Base-by-base conservation (phyloP, 1,140 invertebrate genomes). In the Samia ricini region DNA sequence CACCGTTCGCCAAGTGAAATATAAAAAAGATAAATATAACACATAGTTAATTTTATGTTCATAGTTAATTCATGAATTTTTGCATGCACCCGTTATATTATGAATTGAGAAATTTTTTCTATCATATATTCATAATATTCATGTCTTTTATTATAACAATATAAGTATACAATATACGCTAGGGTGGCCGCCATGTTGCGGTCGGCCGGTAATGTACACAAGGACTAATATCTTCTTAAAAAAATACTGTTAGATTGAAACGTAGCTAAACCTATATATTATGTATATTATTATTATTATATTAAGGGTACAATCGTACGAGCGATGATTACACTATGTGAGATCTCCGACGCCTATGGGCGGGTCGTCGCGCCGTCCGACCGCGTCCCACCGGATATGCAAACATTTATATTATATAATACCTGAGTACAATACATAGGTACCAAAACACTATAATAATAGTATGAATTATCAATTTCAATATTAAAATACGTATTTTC, bases 211-310 rank as follows among this genome's bases (percentile, higher is more conserved):
- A 86, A 87, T 88, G 81, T 88, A 88, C 85, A 86, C 83, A 69
- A 88, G 83, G 87, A 85, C 87, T 89, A 89, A 89, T 89, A 89
- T 89, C 87, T 89, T 88, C 81, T 89, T 89, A 89, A 89, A 89
- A 89, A 89, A 89, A 89, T 89, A 89, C 87, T 88, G 87, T 89
- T 89, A 89, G 87, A 88, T 89, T 86, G 87, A 89, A 89, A 89
- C 83, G 81, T 88, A 88, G 85, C 85, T 88, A 87, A 83, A 77
- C 78, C 87, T 89, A 89, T 85, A 80, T 82, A 78, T 80, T 87
- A 87, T 85, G 83, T 87, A 85, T 87, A 88, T 81, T 76, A 77
- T 76, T 64, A 72, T 84, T 77, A 83, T 82, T 79, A 83, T 85
- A 79, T 79, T 75, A 83, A 85, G 82, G 81, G 79, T 85, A 87